Evolutionary conservation across 2,113 vertebrate genomes (phyloP).

Genomic region (Centropristis striata): DNA sequence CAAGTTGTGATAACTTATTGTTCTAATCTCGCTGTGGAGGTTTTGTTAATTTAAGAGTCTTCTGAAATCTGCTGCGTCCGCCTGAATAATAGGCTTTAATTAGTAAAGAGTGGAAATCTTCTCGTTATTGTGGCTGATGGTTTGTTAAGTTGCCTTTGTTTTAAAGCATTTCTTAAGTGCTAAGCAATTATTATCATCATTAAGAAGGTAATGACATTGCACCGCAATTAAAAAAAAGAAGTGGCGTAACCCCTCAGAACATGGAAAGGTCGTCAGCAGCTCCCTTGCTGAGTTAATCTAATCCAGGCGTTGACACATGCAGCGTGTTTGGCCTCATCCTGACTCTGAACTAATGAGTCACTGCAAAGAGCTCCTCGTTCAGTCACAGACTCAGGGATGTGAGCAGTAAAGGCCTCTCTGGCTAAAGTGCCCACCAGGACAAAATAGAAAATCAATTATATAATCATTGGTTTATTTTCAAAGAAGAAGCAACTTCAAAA

Average conservation of each 20-base stretch:
- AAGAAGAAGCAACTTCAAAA: not conserved
- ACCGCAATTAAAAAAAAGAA: not conserved
- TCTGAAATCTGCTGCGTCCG: conserved; percentile 14
- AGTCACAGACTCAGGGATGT: not conserved
- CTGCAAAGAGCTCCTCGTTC: not conserved
- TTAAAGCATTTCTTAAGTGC: conserved; percentile 39
- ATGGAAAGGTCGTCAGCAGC: not conserved
- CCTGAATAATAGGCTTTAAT: conserved; percentile 41
- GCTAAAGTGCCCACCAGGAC: not conserved
- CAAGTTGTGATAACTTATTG: not conserved
- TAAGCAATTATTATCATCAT: conserved; percentile 45
- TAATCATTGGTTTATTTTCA: not conserved
- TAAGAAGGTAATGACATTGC: conserved; percentile 41
- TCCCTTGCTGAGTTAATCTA: not conserved
- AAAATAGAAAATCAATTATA: not conserved
- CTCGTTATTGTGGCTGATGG: conserved; percentile 11
- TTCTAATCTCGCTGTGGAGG: conserved; percentile 1
- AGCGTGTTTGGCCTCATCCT: not conserved
- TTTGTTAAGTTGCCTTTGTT: conserved; percentile 49
- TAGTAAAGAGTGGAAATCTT: conserved; percentile 5
- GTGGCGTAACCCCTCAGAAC: not conserved
- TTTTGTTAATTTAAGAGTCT: conserved; percentile 21
- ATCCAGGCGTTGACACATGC: not conserved
- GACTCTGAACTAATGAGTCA: conserved; percentile 10
- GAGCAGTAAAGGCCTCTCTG: not conserved